Percentiles rank a stretch among this genome's conserved stretches.
Conservation (phyloP, 2,888 invertebrate genomes). For the Melanchra persicariae region DNA sequence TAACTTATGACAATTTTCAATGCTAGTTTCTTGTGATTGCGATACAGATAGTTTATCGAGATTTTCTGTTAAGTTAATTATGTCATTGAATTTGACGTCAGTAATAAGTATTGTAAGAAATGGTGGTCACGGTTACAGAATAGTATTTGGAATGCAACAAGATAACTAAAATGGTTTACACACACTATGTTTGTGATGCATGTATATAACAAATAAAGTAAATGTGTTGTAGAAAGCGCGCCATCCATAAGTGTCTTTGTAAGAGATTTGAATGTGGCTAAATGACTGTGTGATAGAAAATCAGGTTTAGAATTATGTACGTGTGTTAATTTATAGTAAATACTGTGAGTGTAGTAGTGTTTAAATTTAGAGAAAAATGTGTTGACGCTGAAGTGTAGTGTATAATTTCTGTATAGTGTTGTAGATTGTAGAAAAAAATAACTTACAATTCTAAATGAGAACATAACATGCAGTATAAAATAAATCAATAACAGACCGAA, state of each 20-base stretch:
- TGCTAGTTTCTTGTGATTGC: constrained; percentile 10
- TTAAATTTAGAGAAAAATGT: constrained; percentile 2
- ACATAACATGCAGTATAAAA: too few species aligned
- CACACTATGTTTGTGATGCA: too few species aligned
- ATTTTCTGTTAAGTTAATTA: constrained; percentile 17
- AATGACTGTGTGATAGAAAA: neutral
- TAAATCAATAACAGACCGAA: too few species aligned
- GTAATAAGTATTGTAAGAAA: constrained; percentile 2
- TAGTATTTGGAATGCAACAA: neutral
- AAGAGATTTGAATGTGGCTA: neutral
- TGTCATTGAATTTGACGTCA: constrained; percentile 10
- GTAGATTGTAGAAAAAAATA: neutral
- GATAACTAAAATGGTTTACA: too few species aligned
- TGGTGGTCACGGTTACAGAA: neutral
- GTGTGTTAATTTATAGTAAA: neutral
- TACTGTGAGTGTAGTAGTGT: neutral
- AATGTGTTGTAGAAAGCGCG: neutral
- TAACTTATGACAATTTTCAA: too few species aligned
- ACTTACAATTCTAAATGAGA: too few species aligned
- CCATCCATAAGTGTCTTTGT: too few species aligned
- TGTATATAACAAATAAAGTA: too few species aligned
- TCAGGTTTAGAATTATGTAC: neutral
- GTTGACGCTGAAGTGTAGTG: neutral
- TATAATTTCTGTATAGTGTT: constrained; percentile 2
- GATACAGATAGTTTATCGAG: constrained; percentile 17